Evolutionary conservation across 2,888 invertebrate species (phyloP).

Genomic region (Habrosyne pyritoides): DNA sequence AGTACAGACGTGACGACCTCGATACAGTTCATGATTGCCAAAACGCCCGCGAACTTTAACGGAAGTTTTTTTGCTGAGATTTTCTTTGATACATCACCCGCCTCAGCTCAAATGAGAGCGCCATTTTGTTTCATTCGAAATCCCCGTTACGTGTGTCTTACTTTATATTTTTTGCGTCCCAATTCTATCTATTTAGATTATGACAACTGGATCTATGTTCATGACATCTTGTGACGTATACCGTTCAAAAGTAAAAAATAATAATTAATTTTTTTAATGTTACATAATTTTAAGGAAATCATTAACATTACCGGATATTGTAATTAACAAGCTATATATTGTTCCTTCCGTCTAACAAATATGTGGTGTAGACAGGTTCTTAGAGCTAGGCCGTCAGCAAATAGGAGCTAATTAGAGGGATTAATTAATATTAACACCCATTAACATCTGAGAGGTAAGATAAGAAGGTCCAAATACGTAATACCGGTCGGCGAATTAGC

Average conservation of each 20-base stretch:
- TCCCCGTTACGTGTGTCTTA: background rate
- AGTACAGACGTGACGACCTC: slow-evolving; percentile 38
- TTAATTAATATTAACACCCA: background rate
- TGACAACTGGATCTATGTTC: background rate
- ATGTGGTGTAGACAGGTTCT: background rate
- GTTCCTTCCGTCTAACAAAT: background rate
- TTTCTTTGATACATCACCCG: slow-evolving; percentile 8
- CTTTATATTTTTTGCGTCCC: background rate
- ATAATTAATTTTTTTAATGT: no score
- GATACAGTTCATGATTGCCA: slow-evolving; percentile 30
- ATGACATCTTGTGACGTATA: no score
- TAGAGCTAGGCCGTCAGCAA: background rate
- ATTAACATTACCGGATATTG: slow-evolving; percentile 12
- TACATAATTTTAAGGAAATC: background rate
- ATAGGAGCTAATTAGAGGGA: background rate
- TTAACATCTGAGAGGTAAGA: background rate
- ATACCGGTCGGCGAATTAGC: background rate
- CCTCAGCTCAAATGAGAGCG: background rate
- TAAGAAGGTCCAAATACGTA: background rate
- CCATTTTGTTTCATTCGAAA: background rate
- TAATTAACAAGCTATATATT: background rate
- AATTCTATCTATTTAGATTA: background rate
- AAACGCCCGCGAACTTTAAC: slow-evolving; percentile 35
- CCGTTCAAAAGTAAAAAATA: no score
- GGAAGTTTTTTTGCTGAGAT: slow-evolving; percentile 31